Evolutionary conservation across 2,888 invertebrate genomes (phyloP).

Genomic region (Fragum whitleyi): DNA sequence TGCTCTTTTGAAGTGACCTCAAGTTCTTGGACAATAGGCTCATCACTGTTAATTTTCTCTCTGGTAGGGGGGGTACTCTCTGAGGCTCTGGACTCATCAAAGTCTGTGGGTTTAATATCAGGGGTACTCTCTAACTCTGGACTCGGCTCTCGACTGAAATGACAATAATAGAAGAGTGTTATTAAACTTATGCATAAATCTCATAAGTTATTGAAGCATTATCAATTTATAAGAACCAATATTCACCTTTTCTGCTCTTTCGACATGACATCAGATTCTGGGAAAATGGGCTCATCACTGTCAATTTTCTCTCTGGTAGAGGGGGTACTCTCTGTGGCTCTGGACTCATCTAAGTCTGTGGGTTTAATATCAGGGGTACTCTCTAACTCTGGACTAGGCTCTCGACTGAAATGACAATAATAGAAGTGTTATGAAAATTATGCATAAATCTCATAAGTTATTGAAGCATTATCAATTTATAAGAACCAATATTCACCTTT

Average conservation of each 20-base stretch:
- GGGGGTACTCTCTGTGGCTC: background rate
- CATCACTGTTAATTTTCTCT: background rate
- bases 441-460: slow-evolving; percentile 2
- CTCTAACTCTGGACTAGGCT: background rate
- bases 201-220: background rate
- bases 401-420: background rate
- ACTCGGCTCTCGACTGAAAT: slow-evolving; percentile 1
- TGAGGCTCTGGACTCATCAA: background rate
- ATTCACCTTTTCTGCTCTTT: background rate
- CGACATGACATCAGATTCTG: background rate
- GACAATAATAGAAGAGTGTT: background rate
- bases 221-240: background rate
- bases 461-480: background rate
- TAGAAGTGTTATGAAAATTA: background rate
- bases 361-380: background rate
- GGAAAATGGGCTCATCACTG: background rate
- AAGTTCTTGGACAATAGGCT: background rate
- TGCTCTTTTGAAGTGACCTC: background rate
- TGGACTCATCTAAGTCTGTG: background rate
- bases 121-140: background rate
- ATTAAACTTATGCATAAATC: slow-evolving; percentile 1
- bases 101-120: background rate
- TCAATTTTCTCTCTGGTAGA: background rate
- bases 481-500: background rate
- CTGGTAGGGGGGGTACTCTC: background rate